Evolutionary conservation across 2,888 invertebrate genomes (phyloP), one percentile per base, ranked within the genome.

Genomic region (Embidobia sp.): DNA sequence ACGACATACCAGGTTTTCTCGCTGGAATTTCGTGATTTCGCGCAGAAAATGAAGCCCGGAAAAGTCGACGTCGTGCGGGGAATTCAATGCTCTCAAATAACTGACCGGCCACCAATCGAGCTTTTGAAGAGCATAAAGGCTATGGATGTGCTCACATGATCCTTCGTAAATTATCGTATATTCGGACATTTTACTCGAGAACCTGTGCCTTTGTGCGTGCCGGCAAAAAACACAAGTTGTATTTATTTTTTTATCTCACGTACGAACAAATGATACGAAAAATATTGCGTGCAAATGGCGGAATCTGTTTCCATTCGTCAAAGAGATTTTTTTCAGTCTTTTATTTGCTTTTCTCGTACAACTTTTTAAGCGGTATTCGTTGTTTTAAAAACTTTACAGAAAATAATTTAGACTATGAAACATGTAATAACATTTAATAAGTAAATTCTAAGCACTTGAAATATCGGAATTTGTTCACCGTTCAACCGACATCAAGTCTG

Each of bases 11-110:
- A 63, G 74, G 74, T 82, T 83, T 80, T 76, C 73, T 77, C 76
- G 64, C 76, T 78, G 78, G 72, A 79, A 81, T 80, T 82, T 82
- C 80, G 82, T 83, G 85, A 85, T 85, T 85, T 84, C 79, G 79
- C 80, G 81, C 79, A 78, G 76, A 83, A 83, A 84, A 85, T 85
- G 81, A 80, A 81, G 75, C 81, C 69, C 64, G 72, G 77, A 78
- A 77, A 80, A 78, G 66, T 61, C 57, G 67, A 73, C 77, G 74
- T 77, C 82, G 82, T 85, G 84, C 81, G 64, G 49, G 49, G 84
- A 79, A 80, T 79, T 79, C 73, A 75, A 70, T 63, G 64, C 73
- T 67, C 37, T 49, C 64, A 27, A 72, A 77, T 72, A 72, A 72
- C 63, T 73, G 69, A 55, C 59, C 48, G 53, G 26, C 57, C 64